These are phyloP conservation scores for Tragelaphus scriptus DNA, from an alignment of 2,113 vertebrate species.

Conservation along the genomic window DNA sequence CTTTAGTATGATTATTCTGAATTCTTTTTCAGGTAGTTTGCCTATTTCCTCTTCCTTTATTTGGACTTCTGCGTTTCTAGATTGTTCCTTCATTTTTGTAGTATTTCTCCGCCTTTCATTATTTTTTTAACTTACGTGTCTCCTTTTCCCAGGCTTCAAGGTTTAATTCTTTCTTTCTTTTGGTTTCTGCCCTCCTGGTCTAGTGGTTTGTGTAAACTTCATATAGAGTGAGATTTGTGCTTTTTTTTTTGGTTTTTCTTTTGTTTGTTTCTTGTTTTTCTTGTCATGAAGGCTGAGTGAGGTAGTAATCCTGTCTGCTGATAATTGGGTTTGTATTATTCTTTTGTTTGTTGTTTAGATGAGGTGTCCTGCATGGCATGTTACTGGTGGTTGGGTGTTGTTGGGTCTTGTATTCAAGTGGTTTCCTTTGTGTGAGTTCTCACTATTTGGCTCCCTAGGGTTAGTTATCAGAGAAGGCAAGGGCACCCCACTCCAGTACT, in stretches of 20 bases:
- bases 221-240: not conserved
- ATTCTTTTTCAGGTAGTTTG: not conserved
- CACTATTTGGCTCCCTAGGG: not conserved
- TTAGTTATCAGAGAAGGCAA: not conserved
- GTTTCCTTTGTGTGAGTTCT: not conserved
- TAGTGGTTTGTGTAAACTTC: not conserved
- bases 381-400: not conserved
- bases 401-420: not conserved
- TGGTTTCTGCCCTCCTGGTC: not conserved
- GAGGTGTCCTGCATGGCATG: not conserved
- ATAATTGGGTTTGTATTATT: not conserved
- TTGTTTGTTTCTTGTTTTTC: not conserved
- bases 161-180: not conserved
- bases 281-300: not conserved
- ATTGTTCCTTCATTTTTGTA: not conserved
- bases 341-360: not conserved
- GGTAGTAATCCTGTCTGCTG: not conserved
- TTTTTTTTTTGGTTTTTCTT: not conserved
- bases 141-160: not conserved
- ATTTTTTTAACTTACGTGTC: not conserved
- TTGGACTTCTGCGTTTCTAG: not conserved
- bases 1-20: not conserved
- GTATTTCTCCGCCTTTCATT: not conserved
- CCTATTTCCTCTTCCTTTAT: not conserved
- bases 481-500: too few species aligned